Conservation (phyloP, 2,797 vertebrate genomes). For the Epinephelus malabaricus region DNA sequence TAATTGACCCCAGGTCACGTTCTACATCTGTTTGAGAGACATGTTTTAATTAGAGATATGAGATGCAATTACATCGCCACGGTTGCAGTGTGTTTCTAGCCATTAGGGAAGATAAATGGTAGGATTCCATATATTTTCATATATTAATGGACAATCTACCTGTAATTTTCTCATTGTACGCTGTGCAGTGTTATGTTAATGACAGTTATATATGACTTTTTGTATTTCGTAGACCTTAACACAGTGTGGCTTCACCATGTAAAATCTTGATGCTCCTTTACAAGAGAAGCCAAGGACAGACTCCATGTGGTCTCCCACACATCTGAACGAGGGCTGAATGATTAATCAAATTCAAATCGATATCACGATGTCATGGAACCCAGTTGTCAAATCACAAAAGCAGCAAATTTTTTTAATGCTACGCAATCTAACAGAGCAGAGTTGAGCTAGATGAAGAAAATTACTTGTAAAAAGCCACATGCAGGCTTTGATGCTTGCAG, state of each 20-base stretch:
- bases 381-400: too few species aligned
- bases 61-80: conserved; percentile 73
- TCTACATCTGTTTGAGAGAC: conserved; percentile 82
- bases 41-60: conserved; percentile 82
- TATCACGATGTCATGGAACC: too few species aligned
- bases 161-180: conserved; percentile 62
- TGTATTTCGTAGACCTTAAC: conserved; percentile 24
- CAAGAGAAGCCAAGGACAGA: conserved; percentile 28
- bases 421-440: too few species aligned
- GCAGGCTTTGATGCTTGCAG: too few species aligned
- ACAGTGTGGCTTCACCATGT: neutral
- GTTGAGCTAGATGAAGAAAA: too few species aligned
- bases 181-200: conserved; percentile 19
- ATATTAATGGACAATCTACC: conserved; percentile 64
- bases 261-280: conserved; percentile 28
- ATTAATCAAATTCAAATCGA: too few species aligned
- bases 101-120: conserved; percentile 74
- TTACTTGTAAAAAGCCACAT: too few species aligned
- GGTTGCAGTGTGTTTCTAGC: conserved; percentile 52
- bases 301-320: neutral
- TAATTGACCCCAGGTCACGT: conserved; percentile 73
- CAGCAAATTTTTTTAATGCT: too few species aligned
- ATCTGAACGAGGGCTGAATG: neutral
- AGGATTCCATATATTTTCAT: conserved; percentile 64
- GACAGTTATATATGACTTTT: conserved; percentile 12